These are phyloP conservation scores for Hyphantria cunea DNA, from an alignment of 1,140 invertebrate species.

Conservation along the genomic window DNA sequence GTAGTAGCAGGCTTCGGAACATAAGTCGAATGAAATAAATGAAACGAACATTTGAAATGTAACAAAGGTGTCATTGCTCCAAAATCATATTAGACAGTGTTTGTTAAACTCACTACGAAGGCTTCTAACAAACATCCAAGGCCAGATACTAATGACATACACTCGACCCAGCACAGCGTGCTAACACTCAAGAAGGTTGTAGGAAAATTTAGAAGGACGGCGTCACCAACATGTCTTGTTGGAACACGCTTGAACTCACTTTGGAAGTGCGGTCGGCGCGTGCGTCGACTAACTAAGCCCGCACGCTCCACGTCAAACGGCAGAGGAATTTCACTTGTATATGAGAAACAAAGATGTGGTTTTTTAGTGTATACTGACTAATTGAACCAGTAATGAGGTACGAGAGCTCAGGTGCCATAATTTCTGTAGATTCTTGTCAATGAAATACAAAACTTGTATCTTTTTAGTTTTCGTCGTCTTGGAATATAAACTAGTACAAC, in stretches of 20 bases:
- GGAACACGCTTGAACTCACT: constrained; percentile 28
- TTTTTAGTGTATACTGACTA: constrained; percentile 61
- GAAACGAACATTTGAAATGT: neutral
- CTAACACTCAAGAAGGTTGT: constrained; percentile 11
- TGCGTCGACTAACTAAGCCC: constrained; percentile 48
- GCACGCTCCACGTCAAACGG: constrained; percentile 53
- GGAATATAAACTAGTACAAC: neutral
- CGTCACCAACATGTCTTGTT: constrained; percentile 21
- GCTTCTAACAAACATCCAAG: constrained; percentile 32
- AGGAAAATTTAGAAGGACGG: constrained; percentile 8
- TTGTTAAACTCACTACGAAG: constrained; percentile 32
- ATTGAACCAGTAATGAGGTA: constrained; percentile 56
- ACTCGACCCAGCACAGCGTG: constrained; percentile 8
- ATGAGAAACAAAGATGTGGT: constrained; percentile 58
- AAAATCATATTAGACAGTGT: constrained; percentile 17
- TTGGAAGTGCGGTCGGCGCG: constrained; percentile 35
- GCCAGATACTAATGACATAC: constrained; percentile 16
- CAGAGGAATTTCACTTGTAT: constrained; percentile 64
- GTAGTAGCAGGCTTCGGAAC: neutral
- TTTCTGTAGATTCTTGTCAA: too few relatives aligned
- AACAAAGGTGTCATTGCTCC: constrained; percentile 2
- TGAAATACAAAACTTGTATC: too few relatives aligned
- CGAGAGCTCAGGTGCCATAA: neutral
- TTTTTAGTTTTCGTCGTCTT: too few relatives aligned
- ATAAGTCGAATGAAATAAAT: too few relatives aligned